Percentiles rank a stretch among this genome's conserved stretches.
phyloP scores from a whole-genome alignment of 2,797 vertebrate species.

The Coregonus suidteri region DNA sequence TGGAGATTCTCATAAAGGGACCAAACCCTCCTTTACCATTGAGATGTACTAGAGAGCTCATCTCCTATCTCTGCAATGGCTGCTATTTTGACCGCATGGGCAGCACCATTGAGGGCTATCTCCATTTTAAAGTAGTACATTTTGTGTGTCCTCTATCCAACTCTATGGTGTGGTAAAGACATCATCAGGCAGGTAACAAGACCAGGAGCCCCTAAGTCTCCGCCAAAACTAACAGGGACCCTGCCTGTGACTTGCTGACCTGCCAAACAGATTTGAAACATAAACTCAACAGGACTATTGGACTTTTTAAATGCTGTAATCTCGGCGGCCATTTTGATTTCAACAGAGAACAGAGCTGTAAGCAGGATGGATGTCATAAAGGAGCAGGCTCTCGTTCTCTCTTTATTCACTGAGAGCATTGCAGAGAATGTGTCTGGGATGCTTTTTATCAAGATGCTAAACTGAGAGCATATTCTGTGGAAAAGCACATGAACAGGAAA shows the following conservation, averaged over 20 bases:
- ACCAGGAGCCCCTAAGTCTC: conserved; percentile 8
- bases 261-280: conserved; percentile 29
- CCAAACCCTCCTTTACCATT: not conserved
- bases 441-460: not conserved
- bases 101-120: too few relatives aligned
- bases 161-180: conserved; percentile 19
- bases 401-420: not conserved
- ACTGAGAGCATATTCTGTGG: not conserved
- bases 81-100: not conserved
- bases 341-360: conserved; percentile 29
- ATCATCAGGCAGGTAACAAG: conserved; percentile 5
- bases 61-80: not conserved
- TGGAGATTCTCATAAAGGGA: conserved; percentile 1
- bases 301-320: conserved; percentile 22
- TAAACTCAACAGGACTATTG: conserved; percentile 34
- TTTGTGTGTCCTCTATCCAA: not conserved
- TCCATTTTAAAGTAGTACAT: too few relatives aligned
- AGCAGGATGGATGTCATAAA: not conserved
- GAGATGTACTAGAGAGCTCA: not conserved
- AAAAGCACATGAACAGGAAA: not conserved
- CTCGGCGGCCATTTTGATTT: conserved; percentile 44
- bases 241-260: conserved; percentile 41
- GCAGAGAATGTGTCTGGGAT: not conserved
- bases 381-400: conserved; percentile 25
- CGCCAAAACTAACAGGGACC: conserved; percentile 22